A percentile compares a stretch with the other conserved stretches of the same genome.
Conservation (phyloP, 2,888 invertebrate genomes). For the Clivina fossor region DNA sequence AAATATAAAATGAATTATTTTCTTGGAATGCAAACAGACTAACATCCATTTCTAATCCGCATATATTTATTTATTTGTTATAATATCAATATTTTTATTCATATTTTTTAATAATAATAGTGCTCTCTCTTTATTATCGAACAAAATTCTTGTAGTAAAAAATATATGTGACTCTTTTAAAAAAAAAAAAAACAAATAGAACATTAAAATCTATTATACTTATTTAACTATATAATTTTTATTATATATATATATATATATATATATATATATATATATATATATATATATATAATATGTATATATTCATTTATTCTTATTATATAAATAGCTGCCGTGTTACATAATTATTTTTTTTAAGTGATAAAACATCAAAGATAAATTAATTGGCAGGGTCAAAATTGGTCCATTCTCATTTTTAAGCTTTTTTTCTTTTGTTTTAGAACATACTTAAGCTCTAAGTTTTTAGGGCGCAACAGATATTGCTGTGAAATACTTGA, state of each 20-base stretch:
- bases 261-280: constrained; percentile 22
- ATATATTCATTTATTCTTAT: constrained; percentile 33
- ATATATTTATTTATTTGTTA: neutral
- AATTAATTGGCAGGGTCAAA: constrained; percentile 28
- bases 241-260: constrained; percentile 10
- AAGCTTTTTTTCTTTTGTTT: too few species aligned
- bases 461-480: constrained; percentile 14
- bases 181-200: constrained; percentile 26
- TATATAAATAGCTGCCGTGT: constrained; percentile 32
- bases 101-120: constrained; percentile 25
- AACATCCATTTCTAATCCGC: neutral
- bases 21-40: constrained; percentile 3
- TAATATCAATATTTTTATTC: neutral
- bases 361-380: constrained; percentile 17
- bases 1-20: too few species aligned
- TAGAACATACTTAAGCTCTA: constrained; percentile 29
- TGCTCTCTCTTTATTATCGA: constrained; percentile 18
- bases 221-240: neutral
- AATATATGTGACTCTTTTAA: constrained; percentile 33
- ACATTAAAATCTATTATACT: constrained; percentile 16
- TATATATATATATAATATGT: constrained; percentile 30
- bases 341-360: constrained; percentile 21
- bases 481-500: too few species aligned
- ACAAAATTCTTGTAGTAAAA: constrained; percentile 28
- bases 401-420: constrained; percentile 28